Percentiles rank a stretch among this genome's conserved stretches.
phyloP scores from a whole-genome alignment of 1,140 invertebrate species.

The Magallana angulata region DNA sequence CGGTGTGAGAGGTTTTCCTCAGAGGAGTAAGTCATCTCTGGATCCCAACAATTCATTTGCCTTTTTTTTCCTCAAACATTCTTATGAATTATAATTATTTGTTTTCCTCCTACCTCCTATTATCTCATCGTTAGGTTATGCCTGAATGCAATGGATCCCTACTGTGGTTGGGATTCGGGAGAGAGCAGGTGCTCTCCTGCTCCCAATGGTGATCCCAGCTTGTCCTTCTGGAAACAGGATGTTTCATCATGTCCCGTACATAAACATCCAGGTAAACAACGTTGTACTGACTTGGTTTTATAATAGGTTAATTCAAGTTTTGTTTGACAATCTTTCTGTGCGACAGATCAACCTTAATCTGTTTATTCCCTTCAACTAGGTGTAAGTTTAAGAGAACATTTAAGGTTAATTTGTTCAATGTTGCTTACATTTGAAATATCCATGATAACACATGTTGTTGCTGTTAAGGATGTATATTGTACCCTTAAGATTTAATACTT shows the following conservation, averaged over 20 bases:
- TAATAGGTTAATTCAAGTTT: too few relatives aligned
- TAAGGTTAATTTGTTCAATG: too few relatives aligned
- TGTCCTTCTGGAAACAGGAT: constrained; percentile 87
- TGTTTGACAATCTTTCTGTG: too few relatives aligned
- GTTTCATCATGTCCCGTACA: constrained; percentile 85
- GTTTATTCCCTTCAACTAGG: too few relatives aligned
- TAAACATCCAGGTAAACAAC: constrained; percentile 78
- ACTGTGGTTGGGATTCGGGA: constrained; percentile 94
- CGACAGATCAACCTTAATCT: too few relatives aligned
- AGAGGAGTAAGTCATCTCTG: constrained; percentile 63
- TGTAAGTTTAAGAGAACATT: too few relatives aligned
- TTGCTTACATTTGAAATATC: too few relatives aligned
- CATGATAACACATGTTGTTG: too few relatives aligned
- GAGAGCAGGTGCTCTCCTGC: constrained; percentile 86
- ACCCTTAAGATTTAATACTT: too few relatives aligned
- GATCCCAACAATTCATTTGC: background rate
- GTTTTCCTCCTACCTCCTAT: background rate
- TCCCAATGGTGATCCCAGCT: constrained; percentile 82
- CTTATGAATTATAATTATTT: background rate
- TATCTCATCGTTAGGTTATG: constrained; percentile 82
- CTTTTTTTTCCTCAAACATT: background rate
- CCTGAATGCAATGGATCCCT: constrained; percentile 92
- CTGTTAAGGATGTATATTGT: too few relatives aligned
- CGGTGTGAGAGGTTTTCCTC: constrained; percentile 87
- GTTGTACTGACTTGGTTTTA: too few relatives aligned